Percentiles rank a stretch among this genome's conserved stretches.
These are phyloP conservation scores for Thyatira batis DNA, from an alignment of 2,888 invertebrate genomes.

Conservation along the genomic window DNA sequence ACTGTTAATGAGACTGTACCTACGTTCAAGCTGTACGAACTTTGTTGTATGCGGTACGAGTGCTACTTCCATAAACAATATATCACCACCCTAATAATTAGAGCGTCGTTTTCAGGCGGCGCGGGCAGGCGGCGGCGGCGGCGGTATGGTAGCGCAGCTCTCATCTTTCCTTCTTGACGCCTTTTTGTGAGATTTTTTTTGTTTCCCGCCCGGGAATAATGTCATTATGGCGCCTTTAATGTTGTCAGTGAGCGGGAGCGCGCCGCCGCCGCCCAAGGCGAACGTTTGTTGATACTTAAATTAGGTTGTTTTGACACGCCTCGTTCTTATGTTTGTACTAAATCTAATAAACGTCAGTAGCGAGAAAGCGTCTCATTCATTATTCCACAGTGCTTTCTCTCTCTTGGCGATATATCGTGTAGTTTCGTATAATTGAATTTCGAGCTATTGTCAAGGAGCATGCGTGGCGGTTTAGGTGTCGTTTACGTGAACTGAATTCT, in stretches of 20 bases:
- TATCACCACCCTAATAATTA: conserved; percentile 67
- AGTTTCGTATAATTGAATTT: conserved; percentile 39
- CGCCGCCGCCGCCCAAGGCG: conserved; percentile 76
- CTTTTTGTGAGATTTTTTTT: conserved; percentile 74
- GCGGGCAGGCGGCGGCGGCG: conserved; percentile 33
- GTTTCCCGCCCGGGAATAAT: conserved; percentile 79
- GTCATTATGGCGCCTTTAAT: conserved; percentile 82
- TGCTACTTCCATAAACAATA: conserved; percentile 53
- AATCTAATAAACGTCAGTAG: conserved; percentile 79
- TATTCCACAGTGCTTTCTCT: conserved; percentile 51
- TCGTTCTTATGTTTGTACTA: conserved; percentile 80
- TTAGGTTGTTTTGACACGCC: conserved; percentile 82
- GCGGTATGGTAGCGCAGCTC: conserved; percentile 34
- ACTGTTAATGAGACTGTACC: conserved; percentile 28
- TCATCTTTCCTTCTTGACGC: conserved; percentile 69
- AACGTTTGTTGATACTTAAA: conserved; percentile 83
- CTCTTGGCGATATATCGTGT: conserved; percentile 44
- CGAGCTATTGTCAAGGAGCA: conserved; percentile 24
- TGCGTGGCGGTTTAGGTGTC: conserved; percentile 15
- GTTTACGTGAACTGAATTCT: conserved; percentile 43
- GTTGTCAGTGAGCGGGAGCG: conserved; percentile 76
- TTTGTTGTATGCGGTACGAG: conserved; percentile 16
- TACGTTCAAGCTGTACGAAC: conserved; percentile 26
- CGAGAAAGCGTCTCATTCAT: conserved; percentile 66
- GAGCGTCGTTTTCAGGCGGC: conserved; percentile 52